phyloP scores from a whole-genome alignment of 2,888 invertebrate genomes.

The Dolichomitus sp. region DNA sequence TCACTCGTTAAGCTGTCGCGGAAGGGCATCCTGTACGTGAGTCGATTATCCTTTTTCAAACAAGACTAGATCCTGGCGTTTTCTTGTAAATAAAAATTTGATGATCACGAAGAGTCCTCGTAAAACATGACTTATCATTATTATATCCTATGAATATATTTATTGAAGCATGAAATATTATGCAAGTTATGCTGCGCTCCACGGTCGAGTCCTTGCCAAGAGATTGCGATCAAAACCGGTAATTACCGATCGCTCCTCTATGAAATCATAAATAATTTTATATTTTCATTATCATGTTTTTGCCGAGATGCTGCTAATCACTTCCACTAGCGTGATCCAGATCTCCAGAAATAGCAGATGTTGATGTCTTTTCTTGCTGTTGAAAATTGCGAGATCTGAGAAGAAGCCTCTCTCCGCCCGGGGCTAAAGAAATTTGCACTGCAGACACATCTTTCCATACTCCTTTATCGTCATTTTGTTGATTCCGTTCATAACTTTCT shows the following conservation, averaged over 20 bases:
- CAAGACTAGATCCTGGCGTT: constrained; percentile 22
- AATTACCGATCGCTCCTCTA: constrained; percentile 32
- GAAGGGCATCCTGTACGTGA: constrained; percentile 41
- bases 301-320: constrained; percentile 6
- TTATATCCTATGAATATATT: constrained; percentile 17
- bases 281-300: constrained; percentile 30
- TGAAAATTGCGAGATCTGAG: constrained; percentile 8
- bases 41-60: constrained; percentile 9
- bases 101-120: constrained; percentile 25
- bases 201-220: constrained; percentile 44
- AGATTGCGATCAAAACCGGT: constrained; percentile 24
- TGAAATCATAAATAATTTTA: constrained; percentile 41
- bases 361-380: constrained; percentile 3
- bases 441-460: background rate
- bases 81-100: background rate
- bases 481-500: constrained; percentile 53
- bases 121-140: constrained; percentile 22
- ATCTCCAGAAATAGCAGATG: background rate
- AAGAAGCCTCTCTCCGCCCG: constrained; percentile 40
- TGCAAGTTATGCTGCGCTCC: constrained; percentile 23
- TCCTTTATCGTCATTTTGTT: constrained; percentile 27
- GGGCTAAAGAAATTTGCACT: constrained; percentile 37
- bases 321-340: background rate
- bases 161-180: constrained; percentile 25
- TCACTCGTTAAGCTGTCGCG: constrained; percentile 23